Base-by-base conservation (phyloP, 2,888 invertebrate genomes). In the Hyppa rectilinea region DNA sequence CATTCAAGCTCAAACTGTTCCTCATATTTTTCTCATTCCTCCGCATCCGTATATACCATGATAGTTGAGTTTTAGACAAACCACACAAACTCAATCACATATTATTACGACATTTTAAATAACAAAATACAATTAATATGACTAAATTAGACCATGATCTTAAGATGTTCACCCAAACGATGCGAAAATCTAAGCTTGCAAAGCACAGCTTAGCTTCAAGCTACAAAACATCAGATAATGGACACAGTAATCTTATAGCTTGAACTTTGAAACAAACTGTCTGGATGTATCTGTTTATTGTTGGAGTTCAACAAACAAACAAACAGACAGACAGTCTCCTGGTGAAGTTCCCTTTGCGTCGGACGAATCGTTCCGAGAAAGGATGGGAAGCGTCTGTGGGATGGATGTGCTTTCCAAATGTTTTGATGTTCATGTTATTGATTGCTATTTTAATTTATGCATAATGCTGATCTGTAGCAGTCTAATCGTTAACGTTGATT, bases 391-490 rank as follows among this genome's bases (percentile, higher is more conserved):
- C 55, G 55, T 60, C 56, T 45, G 59, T 53, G 23, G 31, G 17
- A 50, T 62, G 26, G 23, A 66, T 56, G 43, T 40, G 45, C 50
- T 58, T 68, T 83, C 78, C 29, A 68, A 83, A 83, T 83, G 61
- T 83, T 83, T 83, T 82, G 83, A 84, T 78, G 72, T 74, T 60
- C 53, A 26, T 23, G 63, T 73, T 75, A 83, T 82, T 83, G 75
- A 82, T 84, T 34, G 52, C 43, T 52, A 23, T 63, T 69, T 58
- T 80, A 81, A 83, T 78, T 80, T 78, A 80, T 71, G 67, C 60
- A 60, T 52, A 43, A 50, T 71, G 47, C 29, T 74, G 67, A 71
- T 78, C 62, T 55, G 53, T 53, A 38, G 61, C 76, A 62, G 73
- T 58, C 43, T n/a, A 40, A 56, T 58, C 77, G 50, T 77, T 70